These are phyloP conservation scores for Melieria picta DNA, from an alignment of 2,888 invertebrate genomes.

Conservation along the genomic window DNA sequence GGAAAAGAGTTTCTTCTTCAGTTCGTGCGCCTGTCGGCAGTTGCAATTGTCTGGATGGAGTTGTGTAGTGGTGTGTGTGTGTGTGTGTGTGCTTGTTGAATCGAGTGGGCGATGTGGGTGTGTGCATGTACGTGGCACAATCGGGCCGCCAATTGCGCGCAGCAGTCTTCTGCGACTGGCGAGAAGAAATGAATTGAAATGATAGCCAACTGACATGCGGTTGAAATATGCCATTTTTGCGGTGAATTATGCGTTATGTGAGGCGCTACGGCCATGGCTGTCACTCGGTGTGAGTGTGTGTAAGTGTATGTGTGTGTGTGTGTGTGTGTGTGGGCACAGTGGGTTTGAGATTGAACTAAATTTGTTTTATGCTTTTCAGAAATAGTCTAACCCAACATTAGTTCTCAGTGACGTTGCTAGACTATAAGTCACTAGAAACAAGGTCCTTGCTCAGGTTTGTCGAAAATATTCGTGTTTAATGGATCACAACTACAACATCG, in stretches of 20 bases:
- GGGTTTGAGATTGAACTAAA: neutral
- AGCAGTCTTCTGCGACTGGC: neutral
- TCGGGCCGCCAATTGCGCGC: neutral
- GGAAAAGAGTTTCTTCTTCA: too few relatives aligned
- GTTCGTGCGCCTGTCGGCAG: too few relatives aligned
- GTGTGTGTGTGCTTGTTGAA: neutral
- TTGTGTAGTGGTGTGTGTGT: neutral
- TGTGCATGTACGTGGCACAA: neutral
- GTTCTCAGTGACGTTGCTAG: too few relatives aligned
- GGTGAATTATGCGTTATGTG: constrained; percentile 31
- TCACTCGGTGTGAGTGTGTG: neutral
- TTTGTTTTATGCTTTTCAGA: neutral
- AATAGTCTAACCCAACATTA: neutral
- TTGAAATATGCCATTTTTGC: constrained; percentile 30
- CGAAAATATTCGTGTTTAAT: too few relatives aligned
- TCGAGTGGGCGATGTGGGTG: neutral
- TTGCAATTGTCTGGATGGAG: too few relatives aligned
- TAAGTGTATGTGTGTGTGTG: neutral
- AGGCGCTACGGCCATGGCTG: neutral
- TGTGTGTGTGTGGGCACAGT: neutral
- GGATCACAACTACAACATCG: too few relatives aligned
- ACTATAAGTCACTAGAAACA: too few relatives aligned
- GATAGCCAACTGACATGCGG: constrained; percentile 33
- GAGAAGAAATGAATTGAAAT: constrained; percentile 25
- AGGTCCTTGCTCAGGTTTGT: too few relatives aligned